phyloP scores from a whole-genome alignment of 2,888 invertebrate species.

The Elegia similella region DNA sequence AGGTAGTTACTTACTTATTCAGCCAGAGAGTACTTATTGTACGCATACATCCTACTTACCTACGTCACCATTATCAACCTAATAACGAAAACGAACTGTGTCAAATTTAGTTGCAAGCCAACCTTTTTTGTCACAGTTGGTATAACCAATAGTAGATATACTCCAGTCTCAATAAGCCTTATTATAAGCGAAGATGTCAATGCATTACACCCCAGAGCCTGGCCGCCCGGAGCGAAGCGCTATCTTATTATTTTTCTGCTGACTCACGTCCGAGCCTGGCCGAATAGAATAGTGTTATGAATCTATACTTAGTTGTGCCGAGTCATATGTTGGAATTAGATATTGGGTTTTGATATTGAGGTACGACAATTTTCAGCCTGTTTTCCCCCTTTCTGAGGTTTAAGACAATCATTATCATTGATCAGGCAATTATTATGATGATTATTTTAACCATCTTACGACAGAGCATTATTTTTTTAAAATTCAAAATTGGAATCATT shows the following conservation, averaged over 20 bases:
- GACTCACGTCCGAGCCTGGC: conserved; percentile 33
- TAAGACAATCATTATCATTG: neutral
- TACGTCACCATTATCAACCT: too few species aligned
- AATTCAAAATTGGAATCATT: too few species aligned
- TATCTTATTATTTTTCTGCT: conserved; percentile 57
- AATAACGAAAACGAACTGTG: too few species aligned
- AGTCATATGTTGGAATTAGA: neutral
- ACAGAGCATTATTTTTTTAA: too few species aligned
- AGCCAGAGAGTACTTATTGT: too few species aligned
- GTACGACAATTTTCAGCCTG: neutral
- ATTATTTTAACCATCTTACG: too few species aligned
- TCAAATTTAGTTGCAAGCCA: too few species aligned
- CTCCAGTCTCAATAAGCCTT: neutral
- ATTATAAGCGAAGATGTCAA: neutral
- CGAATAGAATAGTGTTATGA: conserved; percentile 22
- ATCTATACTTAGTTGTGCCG: conserved; percentile 8
- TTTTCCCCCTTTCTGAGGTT: neutral
- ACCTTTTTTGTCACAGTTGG: neutral
- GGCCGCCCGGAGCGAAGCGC: conserved; percentile 28
- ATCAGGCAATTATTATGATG: too few species aligned
- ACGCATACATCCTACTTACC: too few species aligned
- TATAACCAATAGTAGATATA: neutral
- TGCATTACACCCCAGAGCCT: conserved; percentile 2
- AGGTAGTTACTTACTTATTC: too few species aligned
- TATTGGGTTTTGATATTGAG: neutral